Conservation (phyloP, 2,888 invertebrate genomes). For the Leptopterna dolabrata region DNA sequence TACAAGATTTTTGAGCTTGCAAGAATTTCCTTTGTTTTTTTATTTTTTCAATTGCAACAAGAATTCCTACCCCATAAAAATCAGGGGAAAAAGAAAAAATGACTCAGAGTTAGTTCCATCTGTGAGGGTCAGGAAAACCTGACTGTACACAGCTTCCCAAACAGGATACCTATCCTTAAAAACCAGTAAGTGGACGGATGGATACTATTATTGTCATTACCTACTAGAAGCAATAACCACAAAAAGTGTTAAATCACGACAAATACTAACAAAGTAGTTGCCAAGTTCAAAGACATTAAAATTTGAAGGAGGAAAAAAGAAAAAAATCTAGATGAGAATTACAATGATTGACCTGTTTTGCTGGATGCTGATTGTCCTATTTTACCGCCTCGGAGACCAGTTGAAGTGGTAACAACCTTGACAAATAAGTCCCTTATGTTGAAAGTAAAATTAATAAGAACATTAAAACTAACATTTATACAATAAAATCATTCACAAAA, state of each 20-base stretch:
- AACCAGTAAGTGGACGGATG: neutral
- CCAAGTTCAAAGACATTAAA: neutral
- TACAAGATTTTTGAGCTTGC: no score
- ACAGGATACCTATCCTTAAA: neutral
- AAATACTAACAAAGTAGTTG: neutral
- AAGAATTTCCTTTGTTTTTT: no score
- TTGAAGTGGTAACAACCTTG: conserved; percentile 32
- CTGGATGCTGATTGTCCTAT: neutral
- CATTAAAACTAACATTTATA: conserved; percentile 14
- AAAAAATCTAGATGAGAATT: neutral
- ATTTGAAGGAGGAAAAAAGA: no score
- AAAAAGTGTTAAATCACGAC: neutral
- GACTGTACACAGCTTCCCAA: no score
- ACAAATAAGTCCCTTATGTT: neutral
- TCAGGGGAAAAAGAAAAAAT: no score
- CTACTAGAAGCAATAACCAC: neutral
- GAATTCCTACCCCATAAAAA: no score
- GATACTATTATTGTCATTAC: conserved; percentile 14
- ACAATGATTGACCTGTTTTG: neutral
- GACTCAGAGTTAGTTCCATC: no score
- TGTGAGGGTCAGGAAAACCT: no score
- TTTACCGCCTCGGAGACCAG: conserved; percentile 21
- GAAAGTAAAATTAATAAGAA: conserved; percentile 6
- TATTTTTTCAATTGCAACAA: no score
- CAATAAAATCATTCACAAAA: conserved; percentile 12